These are phyloP conservation scores for Phycodurus eques DNA, from an alignment of 2,113 vertebrate species.

Conservation along the genomic window DNA sequence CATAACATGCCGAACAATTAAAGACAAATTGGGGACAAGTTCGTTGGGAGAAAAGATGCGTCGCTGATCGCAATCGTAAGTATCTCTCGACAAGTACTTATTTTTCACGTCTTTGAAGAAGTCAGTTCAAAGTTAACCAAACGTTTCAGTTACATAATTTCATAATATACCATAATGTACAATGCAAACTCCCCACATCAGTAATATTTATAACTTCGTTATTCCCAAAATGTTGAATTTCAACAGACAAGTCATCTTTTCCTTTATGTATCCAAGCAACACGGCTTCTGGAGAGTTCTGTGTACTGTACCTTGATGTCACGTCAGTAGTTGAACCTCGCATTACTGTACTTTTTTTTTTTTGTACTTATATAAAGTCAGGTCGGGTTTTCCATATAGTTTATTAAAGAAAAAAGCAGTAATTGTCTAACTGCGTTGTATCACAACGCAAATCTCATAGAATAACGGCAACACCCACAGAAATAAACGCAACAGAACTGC, in stretches of 20 bases:
- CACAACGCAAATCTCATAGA: neutral
- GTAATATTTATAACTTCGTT: neutral
- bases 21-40: neutral
- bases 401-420: neutral
- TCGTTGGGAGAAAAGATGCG: neutral
- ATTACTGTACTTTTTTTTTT: neutral
- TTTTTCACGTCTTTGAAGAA: neutral
- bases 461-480: too few relatives aligned
- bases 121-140: neutral
- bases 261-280: neutral
- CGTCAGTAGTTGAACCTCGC: neutral
- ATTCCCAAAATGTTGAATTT: neutral
- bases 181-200: neutral
- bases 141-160: neutral
- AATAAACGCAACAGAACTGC: too few relatives aligned
- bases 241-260: neutral
- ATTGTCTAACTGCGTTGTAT: neutral
- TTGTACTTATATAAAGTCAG: neutral
- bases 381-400: neutral
- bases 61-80: neutral
- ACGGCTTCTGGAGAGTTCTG: neutral
- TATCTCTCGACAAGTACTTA: neutral
- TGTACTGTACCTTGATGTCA: neutral
- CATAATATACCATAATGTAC: neutral
- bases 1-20: neutral